A percentile compares a stretch with the other conserved stretches of the same genome.
Conservation (phyloP, 2,888 invertebrate species). For the Papilio gigon region DNA sequence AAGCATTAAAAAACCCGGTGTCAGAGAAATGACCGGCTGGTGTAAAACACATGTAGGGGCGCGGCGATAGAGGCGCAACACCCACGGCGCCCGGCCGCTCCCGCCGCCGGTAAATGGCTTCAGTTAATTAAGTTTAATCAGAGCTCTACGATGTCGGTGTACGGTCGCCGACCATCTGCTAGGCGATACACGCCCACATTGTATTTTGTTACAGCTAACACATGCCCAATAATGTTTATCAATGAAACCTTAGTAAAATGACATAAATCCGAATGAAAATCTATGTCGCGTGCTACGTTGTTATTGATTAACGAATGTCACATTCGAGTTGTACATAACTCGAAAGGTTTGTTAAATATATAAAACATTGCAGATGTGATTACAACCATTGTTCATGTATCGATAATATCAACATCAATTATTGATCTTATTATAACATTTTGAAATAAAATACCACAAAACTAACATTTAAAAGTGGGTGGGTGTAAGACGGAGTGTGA, state of each 20-base stretch:
- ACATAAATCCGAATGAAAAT: slow-evolving; percentile 23
- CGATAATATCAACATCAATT: neutral
- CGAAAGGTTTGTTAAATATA: neutral
- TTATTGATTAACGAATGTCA: neutral
- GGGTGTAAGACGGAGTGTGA: neutral
- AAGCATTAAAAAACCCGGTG: neutral
- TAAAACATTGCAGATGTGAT: neutral
- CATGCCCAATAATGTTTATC: slow-evolving; percentile 51
- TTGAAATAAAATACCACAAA: too few species aligned
- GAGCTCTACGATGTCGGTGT: slow-evolving; percentile 63
- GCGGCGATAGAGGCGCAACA: slow-evolving; percentile 48
- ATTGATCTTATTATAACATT: neutral
- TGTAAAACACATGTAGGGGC: slow-evolving; percentile 42
- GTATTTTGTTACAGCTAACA: slow-evolving; percentile 68
- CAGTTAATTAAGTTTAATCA: slow-evolving; percentile 83
- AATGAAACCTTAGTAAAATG: slow-evolving; percentile 50
- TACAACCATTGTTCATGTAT: neutral
- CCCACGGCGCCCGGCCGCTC: slow-evolving; percentile 53
- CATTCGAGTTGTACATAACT: neutral
- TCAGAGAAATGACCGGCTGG: slow-evolving; percentile 41
- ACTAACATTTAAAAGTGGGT: too few species aligned
- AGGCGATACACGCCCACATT: slow-evolving; percentile 71
- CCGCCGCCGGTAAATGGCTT: slow-evolving; percentile 77
- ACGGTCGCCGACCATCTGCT: slow-evolving; percentile 71
- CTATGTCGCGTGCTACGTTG: neutral